Base-by-base conservation (phyloP, 1,140 invertebrate genomes). In the Spodoptera frugiperda region DNA sequence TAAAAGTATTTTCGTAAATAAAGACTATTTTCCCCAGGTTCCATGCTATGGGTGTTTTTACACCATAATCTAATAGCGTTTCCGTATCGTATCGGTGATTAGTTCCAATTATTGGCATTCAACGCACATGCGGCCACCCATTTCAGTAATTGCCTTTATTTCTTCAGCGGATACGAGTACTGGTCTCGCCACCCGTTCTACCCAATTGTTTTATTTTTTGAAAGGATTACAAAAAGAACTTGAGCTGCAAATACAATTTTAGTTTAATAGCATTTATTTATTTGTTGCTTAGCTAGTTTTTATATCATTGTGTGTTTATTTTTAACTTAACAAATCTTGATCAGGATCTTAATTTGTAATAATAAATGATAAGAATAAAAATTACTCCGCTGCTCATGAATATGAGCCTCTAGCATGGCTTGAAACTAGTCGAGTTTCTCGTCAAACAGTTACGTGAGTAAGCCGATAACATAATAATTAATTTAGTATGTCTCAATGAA, bases 21-120 rank as follows among this genome's bases (percentile, higher is more conserved):
- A 61, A 30, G 17, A 65, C 46, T 19, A 39, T 46, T 71, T 71
- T 55, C 19, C 33, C 46, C 44, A 44, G 30, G 10, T 53, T 14
- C 14, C 46, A 14, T 6, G 65, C 21, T 14, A 15, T 73, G 2
- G 53, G 15, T 72, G 46, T 51, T 46, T 68, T 77, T 68, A 12
- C 75, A 70, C 49, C 25, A 76, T 44, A 76, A 61, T 73, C 71
- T 33, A 75, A 75, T 63, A 75, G 48, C 57, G 44, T 53, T 75
- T 48, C 15, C 44, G 72, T 15, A 48, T 82, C 78, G 70, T 82
- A 76, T 78, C 82, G 77, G 80, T 79, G 82, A 85, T 87, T 87
- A 87, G 82, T 84, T 76, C 77, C 81, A 87, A 83, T 87, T 80
- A 87, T 87, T 87, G 84, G 83, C 79, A 83, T 83, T 84, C 82